phyloP scores from a whole-genome alignment of 2,797 vertebrate genomes.

The Meriones psammophilus region DNA sequence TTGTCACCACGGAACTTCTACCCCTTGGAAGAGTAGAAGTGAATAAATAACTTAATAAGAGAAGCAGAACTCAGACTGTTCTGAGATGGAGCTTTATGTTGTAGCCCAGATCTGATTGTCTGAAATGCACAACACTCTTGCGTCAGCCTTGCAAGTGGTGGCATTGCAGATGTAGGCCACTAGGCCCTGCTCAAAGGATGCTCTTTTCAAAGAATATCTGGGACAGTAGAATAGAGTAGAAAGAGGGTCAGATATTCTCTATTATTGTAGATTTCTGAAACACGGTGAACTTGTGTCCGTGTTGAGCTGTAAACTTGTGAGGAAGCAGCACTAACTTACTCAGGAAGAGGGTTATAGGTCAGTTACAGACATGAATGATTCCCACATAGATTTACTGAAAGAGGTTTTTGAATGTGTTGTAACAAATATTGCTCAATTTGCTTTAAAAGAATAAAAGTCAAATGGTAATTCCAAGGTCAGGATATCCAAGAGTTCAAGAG shows the following conservation, averaged over 20 bases:
- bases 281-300: not conserved
- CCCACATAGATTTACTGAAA: too few species aligned
- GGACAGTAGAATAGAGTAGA: not conserved
- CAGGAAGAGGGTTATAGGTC: not conserved
- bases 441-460: not conserved
- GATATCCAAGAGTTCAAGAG: not conserved
- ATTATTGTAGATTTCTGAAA: not conserved
- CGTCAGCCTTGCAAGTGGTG: not conserved
- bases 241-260: not conserved
- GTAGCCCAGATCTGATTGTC: not conserved
- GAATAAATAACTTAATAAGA: not conserved
- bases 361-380: too few species aligned
- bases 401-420: not conserved
- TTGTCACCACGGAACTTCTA: not conserved
- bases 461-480: not conserved
- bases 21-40: not conserved
- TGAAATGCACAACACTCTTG: not conserved
- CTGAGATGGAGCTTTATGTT: not conserved
- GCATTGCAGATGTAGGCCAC: not conserved
- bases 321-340: not conserved
- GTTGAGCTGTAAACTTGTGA: not conserved
- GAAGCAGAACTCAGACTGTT: not conserved
- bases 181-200: not conserved
- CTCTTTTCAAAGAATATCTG: not conserved
- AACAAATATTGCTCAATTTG: not conserved